Percentiles rank a stretch among this genome's conserved stretches.
Evolutionary conservation across 2,888 invertebrate genomes (phyloP).

Genomic region (Pollenia amentaria): DNA sequence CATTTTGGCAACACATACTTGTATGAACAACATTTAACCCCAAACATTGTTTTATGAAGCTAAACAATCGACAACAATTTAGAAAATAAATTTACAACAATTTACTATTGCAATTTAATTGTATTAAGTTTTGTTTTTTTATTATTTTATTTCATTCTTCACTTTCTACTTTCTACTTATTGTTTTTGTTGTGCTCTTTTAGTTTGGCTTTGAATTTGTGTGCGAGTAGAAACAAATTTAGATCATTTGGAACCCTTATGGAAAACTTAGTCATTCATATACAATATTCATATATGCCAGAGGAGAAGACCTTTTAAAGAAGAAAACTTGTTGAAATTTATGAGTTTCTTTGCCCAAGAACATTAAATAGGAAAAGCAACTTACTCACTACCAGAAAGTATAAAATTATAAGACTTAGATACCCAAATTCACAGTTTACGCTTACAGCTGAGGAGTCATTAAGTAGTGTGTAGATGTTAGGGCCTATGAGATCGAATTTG

Average conservation of each 20-base stretch:
- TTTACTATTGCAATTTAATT: conserved; percentile 66
- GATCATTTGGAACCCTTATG: conserved; percentile 3
- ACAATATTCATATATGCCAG: conserved; percentile 6
- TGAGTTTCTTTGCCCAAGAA: conserved; percentile 56
- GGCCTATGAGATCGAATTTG: no score
- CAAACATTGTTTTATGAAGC: conserved; percentile 58
- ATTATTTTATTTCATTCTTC: conserved; percentile 18
- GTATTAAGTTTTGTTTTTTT: conserved; percentile 23
- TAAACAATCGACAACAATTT: conserved; percentile 67
- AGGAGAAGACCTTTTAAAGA: conserved; percentile 9
- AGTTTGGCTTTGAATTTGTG: background rate
- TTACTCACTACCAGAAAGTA: background rate
- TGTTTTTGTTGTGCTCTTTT: background rate
- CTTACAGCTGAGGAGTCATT: conserved; percentile 40
- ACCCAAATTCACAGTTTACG: background rate
- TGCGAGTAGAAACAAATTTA: conserved; percentile 16
- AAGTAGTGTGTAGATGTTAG: background rate
- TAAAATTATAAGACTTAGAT: conserved; percentile 21
- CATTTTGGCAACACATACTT: background rate
- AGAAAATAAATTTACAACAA: conserved; percentile 68
- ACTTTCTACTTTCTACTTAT: background rate
- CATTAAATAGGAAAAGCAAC: background rate
- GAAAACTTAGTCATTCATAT: background rate
- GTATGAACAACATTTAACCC: conserved; percentile 33
- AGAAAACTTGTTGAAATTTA: conserved; percentile 66